Evolutionary conservation across 2,888 invertebrate species (phyloP).

Genomic region (Fragum sueziense): DNA sequence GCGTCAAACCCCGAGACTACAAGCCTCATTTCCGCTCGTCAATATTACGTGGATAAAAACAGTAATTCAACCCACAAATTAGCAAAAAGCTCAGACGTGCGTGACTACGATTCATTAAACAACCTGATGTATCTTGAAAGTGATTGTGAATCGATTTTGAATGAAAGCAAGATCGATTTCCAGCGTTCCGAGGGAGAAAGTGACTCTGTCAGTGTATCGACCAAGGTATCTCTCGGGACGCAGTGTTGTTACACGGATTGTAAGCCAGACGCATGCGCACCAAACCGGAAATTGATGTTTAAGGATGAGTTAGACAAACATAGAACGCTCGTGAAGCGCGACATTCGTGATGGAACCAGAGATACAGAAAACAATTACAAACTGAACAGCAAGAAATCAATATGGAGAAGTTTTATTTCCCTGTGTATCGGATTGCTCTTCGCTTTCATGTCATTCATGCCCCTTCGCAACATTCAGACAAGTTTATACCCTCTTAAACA

Average conservation of each 20-base stretch:
- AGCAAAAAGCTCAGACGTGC: slow-evolving; percentile 14
- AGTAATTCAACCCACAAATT: slow-evolving; percentile 19
- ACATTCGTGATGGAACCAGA: slow-evolving; percentile 44
- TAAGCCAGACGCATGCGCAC: slow-evolving; percentile 5
- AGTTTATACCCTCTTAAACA: slow-evolving; percentile 68
- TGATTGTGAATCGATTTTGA: slow-evolving; percentile 52
- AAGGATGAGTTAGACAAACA: slow-evolving; percentile 58
- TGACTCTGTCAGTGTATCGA: slow-evolving; percentile 31
- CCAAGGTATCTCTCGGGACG: slow-evolving; percentile 19
- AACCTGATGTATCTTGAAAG: slow-evolving; percentile 53
- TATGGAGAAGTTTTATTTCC: slow-evolving; percentile 68
- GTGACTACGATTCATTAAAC: slow-evolving; percentile 56
- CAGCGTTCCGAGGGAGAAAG: slow-evolving; percentile 14
- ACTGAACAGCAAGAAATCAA: slow-evolving; percentile 61
- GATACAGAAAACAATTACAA: slow-evolving; percentile 51
- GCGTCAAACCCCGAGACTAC: slow-evolving; percentile 9
- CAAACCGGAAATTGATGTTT: slow-evolving; percentile 45
- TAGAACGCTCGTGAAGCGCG: slow-evolving; percentile 41
- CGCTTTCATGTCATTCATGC: slow-evolving; percentile 69
- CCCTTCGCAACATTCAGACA: slow-evolving; percentile 71
- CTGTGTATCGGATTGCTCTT: slow-evolving; percentile 65
- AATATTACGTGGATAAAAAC: slow-evolving; percentile 16
- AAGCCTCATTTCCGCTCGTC: slow-evolving; percentile 8
- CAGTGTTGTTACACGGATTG: slow-evolving; percentile 18
- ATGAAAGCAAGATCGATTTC: slow-evolving; percentile 29